A percentile compares a stretch with the other conserved stretches of the same genome.
Evolutionary conservation across 1,140 invertebrate species (phyloP).

Genomic region (Geopemphigus sp.): DNA sequence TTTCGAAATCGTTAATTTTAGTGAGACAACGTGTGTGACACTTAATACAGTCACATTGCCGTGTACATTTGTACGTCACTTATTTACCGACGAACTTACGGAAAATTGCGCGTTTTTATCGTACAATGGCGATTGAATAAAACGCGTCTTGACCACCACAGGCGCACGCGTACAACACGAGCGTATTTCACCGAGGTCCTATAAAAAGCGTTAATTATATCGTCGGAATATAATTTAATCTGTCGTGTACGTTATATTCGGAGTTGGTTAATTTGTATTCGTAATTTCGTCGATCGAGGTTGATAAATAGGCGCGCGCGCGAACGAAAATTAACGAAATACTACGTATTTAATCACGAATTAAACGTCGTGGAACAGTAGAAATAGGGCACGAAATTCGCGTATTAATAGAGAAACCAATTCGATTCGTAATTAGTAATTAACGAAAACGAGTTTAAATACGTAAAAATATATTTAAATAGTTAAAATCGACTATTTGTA

Average conservation of each 20-base stretch:
- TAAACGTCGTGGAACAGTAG: background rate
- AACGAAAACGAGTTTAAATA: background rate
- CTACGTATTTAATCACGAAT: background rate
- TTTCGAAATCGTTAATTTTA: constrained; percentile 28
- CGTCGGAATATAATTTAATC: background rate
- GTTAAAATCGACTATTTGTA: no score
- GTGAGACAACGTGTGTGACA: background rate
- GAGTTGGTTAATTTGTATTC: background rate
- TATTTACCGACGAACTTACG: background rate
- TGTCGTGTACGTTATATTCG: background rate
- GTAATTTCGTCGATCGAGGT: background rate
- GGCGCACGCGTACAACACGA: no score
- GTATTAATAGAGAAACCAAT: background rate
- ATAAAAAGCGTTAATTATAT: constrained; percentile 15
- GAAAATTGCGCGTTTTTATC: background rate
- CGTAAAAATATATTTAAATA: no score
- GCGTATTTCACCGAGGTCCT: constrained; percentile 1
- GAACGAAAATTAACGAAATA: background rate
- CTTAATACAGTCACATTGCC: background rate
- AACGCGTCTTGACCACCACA: no score
- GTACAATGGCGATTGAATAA: background rate
- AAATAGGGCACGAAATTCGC: background rate
- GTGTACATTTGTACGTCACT: background rate
- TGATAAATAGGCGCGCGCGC: background rate
- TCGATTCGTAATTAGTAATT: background rate